Evolutionary conservation across 1,140 invertebrate species (phyloP), one percentile per base, ranked within the genome.

Genomic region (Potamilus streckersoni): DNA sequence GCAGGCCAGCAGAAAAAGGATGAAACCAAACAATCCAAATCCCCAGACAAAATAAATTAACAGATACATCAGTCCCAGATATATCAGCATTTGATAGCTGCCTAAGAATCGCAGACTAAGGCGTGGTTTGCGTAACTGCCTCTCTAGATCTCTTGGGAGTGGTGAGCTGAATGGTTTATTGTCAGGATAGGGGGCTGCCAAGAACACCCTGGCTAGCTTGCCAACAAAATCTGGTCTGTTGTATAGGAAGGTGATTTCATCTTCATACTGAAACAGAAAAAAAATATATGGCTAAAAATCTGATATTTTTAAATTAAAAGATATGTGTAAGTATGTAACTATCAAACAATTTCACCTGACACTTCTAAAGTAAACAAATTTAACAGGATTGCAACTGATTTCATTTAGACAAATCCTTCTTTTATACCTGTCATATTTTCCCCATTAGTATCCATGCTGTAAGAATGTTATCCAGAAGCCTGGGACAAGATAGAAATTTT

Each of bases 81-180:
- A 88, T 23, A 80, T 84, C 83, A 94, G 84, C 31, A 93, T 92
- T 59, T 91, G 90, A 76, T 94, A 93, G 71, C 92, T 93, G 4
- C 93, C 94, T 11, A 94, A 88, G 65, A 91, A 87, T 61, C 95
- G 91, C 17, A 96, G 88, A 82, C 93, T 94, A 16, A 96, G 69
- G 73, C 95, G 90, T 6, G 95, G 93, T 2, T 93, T 93, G 17
- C 94, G 84, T 13, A 92, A 86, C 81, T 91, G 88, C 74, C 91
- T 88, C 0, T 92, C 89, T 16, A 92, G 86, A 55, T 89, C 90
- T 55, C 92, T 91, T 69, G 92, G 92, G 66, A 92, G 92, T 57
- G 83, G 86, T 4, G 86, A 84, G 4, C 91, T 91, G 71, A 91
- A 85, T 74, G 93, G 94, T 72, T 86, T 73, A 49, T 76, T 69